Evolutionary conservation across 2,888 invertebrate species (phyloP).

Genomic region (Erebia aethiops): DNA sequence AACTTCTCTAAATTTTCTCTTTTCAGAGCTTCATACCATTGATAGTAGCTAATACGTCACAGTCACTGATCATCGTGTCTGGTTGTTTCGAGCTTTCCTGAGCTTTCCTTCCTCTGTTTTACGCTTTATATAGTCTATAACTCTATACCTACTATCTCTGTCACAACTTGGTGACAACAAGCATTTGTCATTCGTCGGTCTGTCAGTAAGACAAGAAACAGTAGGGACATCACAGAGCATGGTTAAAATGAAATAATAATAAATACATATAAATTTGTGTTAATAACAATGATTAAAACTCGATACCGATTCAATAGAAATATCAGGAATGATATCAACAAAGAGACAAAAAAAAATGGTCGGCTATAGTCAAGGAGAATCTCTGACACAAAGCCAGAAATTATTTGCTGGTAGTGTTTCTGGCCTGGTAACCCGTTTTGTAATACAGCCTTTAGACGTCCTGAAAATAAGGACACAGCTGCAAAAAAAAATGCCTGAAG

Average conservation of each 20-base stretch:
- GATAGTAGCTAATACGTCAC: no score
- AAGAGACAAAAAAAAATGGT: slow-evolving; percentile 58
- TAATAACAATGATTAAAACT: slow-evolving; percentile 1
- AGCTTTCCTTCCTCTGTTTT: no score
- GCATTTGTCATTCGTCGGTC: neutral
- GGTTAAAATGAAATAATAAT: neutral
- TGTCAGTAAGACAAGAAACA: neutral
- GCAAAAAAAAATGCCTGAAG: slow-evolving; percentile 83
- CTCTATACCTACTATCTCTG: no score
- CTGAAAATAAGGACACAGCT: slow-evolving; percentile 97
- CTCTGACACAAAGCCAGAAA: slow-evolving; percentile 59
- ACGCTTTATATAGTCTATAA: no score
- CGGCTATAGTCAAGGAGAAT: slow-evolving; percentile 61
- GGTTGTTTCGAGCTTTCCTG: no score
- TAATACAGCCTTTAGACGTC: slow-evolving; percentile 93
- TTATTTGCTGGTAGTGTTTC: slow-evolving; percentile 63
- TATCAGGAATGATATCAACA: slow-evolving; percentile 14
- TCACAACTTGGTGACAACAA: no score
- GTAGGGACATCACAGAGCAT: neutral
- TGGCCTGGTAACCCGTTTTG: slow-evolving; percentile 58
- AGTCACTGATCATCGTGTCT: no score
- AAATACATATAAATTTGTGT: neutral
- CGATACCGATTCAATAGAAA: slow-evolving; percentile 9
- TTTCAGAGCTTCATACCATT: no score
- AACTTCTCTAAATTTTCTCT: no score